Base-by-base conservation (phyloP, 2,888 invertebrate species). In the Microplitis manilae region DNA sequence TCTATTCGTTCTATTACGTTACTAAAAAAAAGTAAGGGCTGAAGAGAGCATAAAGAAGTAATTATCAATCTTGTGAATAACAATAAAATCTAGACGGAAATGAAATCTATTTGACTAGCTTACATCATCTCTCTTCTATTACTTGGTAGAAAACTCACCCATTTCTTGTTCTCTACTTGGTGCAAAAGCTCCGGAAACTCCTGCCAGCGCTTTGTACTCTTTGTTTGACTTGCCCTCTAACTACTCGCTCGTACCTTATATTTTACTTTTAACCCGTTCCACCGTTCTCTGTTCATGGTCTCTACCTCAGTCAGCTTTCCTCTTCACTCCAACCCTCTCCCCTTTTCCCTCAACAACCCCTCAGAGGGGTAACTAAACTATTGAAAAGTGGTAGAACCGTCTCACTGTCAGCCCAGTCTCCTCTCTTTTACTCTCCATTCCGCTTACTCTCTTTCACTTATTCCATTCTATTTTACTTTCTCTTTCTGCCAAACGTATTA, bases 81-180 rank as follows among this genome's bases (percentile, higher is more conserved):
- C 50, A 50, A 50, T 50, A 50, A 50, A 50, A 50, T 50, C 50
- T 50, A 13, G 50, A 50, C 50, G 83, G 78, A 83, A 83, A 84
- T 85, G 83, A 84, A 84, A 85, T 84, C 83, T 79, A 84, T 83
- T 85, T 80, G 81, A 81, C 79, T 83, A 79, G 80, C 82, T 70
- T 75, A 76, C 75, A 67, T 71, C 79, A 76, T 73, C 69, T 78
- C 80, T 74, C 40, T 59, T 79, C 68, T 70, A 72, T 71, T 78
- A 79, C 78, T 81, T 59, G 75, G 77, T 75, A 77, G 70, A 20
- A 77, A 77, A 79, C 78, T 77, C 73, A 65, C 39, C 71, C 64
- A 77, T 72, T 72, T 77, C 74, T 77, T 72, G 65, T 82, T 78
- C 68, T 70, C 71, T 65, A 62, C 65, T 61, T 73, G 68, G 40